Evolutionary conservation across 1,140 invertebrate species (phyloP), one percentile per base, ranked within the genome.

Genomic region (Cryptotermes secundus): DNA sequence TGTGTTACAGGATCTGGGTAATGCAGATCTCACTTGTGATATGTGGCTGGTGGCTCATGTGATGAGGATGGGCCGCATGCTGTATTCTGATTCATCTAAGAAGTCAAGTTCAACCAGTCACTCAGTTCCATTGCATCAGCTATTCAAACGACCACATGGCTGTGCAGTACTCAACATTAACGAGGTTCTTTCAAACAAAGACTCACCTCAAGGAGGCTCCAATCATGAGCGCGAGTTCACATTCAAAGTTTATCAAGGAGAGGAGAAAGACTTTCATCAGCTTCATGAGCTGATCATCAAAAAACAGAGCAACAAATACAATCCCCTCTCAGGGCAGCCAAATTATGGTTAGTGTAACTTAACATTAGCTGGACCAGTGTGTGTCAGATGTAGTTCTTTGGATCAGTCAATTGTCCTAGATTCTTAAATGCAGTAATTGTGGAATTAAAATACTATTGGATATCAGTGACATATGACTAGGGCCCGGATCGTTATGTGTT

Each of bases 231-330:
- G 92, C 82, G 94, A 96, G 87, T 94, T 94, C 86, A 95, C 92
- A 2, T 94, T 94, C 84, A 94, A 94, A 90, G 93, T 97, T 0
- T 96, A 94, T 87, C 95, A 96, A 90, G 94, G 94, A 59, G 96
- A 97, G 88, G 97, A 98, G 88, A 97, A 97, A 90, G 97, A 98
- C 87, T 98, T 97, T 86, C 94, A 96, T 88, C 95, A 97, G 87
- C 89, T 98, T 83, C 97, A 97, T 89, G 97, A 98, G 87, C 93
- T 96, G 87, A 93, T 98, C 19, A 97, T 98, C 85, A 93, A 93
- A 87, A 93, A 96, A 90, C 93, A 96, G 88, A 94, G 91, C 31
- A 95, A 93, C 86, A 97, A 97, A 89, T 97, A 94, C 87, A 97
- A 93, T 85, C 94, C 95, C 36, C 87, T 96, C 81, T 94, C 95